phyloP scores from a whole-genome alignment of 30 jellyfish, hydroid and myxozoan species.

The Turritopsis dohrnii region DNA sequence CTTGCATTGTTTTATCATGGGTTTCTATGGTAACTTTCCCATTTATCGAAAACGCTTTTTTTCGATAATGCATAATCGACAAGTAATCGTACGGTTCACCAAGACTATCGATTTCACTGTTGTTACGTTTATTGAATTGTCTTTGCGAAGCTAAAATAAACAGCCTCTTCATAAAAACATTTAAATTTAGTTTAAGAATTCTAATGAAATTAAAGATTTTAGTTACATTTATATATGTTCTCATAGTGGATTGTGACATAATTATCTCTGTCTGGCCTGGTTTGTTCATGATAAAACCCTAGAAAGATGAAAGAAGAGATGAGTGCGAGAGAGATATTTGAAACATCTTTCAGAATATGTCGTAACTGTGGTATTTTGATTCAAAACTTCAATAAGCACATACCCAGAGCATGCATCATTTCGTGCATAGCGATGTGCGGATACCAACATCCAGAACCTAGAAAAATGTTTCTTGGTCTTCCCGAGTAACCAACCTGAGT shows the following conservation, averaged over 20 bases:
- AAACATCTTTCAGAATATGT: background rate
- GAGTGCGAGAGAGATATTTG: too few species aligned
- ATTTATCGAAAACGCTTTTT: background rate
- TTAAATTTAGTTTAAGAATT: background rate
- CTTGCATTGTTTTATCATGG: background rate
- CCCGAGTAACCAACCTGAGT: background rate
- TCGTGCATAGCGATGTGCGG: slow-evolving; percentile 5
- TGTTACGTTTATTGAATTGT: background rate
- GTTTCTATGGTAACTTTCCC: background rate
- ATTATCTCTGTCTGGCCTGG: slow-evolving; percentile 5
- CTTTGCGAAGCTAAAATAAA: background rate
- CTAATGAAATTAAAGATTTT: background rate
- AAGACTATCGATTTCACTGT: background rate
- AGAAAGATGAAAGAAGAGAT: background rate
- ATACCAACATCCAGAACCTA: slow-evolving; percentile 14
- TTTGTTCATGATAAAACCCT: slow-evolving; percentile 9
- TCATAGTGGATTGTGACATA: background rate
- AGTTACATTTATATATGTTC: background rate
- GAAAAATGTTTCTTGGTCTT: background rate
- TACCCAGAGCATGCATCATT: slow-evolving; percentile 16
- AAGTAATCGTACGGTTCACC: slow-evolving; percentile 8
- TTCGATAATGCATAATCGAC: slow-evolving; percentile 7
- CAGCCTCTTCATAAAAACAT: background rate
- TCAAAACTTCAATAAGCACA: background rate
- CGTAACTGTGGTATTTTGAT: background rate